Evolutionary conservation across 2,797 vertebrate species (phyloP).

Genomic region (Chrysolophus pictus): DNA sequence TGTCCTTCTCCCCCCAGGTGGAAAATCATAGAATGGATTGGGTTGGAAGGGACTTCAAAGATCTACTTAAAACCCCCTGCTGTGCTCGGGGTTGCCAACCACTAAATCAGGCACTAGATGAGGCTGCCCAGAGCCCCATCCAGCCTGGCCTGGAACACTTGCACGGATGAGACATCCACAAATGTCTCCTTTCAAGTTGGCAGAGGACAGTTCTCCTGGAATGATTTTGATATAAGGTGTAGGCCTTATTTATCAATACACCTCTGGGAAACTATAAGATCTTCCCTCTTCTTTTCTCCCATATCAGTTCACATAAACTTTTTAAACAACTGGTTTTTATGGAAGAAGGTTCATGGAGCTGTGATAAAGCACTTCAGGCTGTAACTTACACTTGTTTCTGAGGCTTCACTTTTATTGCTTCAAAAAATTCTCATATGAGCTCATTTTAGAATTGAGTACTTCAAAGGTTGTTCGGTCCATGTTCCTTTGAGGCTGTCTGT

Average conservation of each 20-base stretch:
- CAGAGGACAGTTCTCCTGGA: background rate
- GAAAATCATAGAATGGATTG: background rate
- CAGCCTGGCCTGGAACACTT: no score
- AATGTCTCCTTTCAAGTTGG: background rate
- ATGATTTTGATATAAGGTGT: background rate
- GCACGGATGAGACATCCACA: no score
- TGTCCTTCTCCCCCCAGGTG: background rate
- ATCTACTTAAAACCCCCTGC: no score
- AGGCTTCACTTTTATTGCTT: conserved; percentile 67
- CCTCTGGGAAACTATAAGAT: background rate
- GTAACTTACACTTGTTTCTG: conserved; percentile 47
- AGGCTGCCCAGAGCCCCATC: no score
- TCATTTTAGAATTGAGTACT: conserved; percentile 52
- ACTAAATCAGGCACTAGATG: no score
- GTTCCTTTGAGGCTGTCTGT: conserved; percentile 55
- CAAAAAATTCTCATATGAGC: conserved; percentile 52
- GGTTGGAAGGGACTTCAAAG: no score
- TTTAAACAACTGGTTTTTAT: conserved; percentile 44
- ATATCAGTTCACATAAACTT: conserved; percentile 22
- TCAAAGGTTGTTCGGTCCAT: conserved; percentile 41
- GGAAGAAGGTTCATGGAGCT: conserved; percentile 47
- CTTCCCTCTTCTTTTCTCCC: background rate
- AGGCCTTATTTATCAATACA: conserved; percentile 12
- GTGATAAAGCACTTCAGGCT: conserved; percentile 67
- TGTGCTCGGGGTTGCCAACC: no score